Percentiles rank a stretch among this genome's conserved stretches.
Evolutionary conservation across 2,113 vertebrate genomes (phyloP).

Genomic region (Dasyornis broadbenti): DNA sequence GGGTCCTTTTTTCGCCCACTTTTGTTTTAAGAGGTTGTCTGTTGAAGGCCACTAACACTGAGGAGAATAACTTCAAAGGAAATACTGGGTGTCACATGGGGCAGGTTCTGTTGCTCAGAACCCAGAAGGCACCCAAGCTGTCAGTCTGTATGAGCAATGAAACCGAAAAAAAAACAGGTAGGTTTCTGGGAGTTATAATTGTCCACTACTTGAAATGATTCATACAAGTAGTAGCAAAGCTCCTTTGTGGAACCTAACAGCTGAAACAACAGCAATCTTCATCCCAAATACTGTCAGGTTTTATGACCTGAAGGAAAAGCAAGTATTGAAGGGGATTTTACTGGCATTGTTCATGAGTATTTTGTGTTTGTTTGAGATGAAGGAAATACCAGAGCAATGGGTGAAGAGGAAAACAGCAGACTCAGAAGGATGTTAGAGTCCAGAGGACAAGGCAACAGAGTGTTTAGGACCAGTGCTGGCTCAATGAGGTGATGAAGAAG

Average conservation of each 20-base stretch:
- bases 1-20: not conserved
- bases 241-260: not conserved
- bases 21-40: not conserved
- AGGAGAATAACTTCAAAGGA: not conserved
- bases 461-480: not conserved
- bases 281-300: not conserved
- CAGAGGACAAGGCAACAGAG: not conserved
- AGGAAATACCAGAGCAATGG: conserved; percentile 1
- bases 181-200: not conserved
- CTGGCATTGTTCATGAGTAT: not conserved
- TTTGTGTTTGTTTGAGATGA: not conserved
- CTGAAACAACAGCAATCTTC: not conserved
- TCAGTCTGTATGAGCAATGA: not conserved
- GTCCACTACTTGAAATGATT: not conserved
- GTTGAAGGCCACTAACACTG: fast-evolving
- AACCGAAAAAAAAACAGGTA: not conserved
- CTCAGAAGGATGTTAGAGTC: not conserved
- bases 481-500: conserved; percentile 28
- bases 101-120: not conserved
- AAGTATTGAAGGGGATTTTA: not conserved
- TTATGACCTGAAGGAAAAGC: not conserved
- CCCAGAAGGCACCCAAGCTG: not conserved
- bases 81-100: not conserved
- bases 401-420: not conserved
- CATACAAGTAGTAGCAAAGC: not conserved